Base-by-base conservation (phyloP, 2,797 vertebrate genomes). In the Propithecus perrieri region DNA sequence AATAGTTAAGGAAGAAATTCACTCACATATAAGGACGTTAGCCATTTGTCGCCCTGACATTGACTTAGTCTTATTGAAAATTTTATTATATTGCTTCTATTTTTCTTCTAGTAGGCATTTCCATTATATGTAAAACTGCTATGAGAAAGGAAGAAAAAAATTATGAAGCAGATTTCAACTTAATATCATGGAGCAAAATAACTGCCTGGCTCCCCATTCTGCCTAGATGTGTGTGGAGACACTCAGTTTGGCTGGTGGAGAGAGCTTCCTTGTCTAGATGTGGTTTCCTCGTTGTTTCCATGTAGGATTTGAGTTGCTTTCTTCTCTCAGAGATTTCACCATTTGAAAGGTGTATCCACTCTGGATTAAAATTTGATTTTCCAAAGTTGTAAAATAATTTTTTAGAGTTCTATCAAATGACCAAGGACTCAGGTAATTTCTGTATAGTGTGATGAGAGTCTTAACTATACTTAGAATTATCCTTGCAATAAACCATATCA, bases 121-220 rank as follows among this genome's bases (percentile, higher is more conserved):
- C 1, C 30, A 10, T 22, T 91, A 12, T 10, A 13, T 18, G 17
- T 22, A 48, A 63, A 28, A 20, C 7, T 43, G n/a, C 8, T 30
- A 2, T 33, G 5, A 74, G 10, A 93, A 43, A 41, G 10, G 7
- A 69, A 57, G 18, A 30, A 38, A 50, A 84, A 5, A 20, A 57
- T 57, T 0, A 38, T 17, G 41, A 61, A 14, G 18, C 41, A 83
- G 13, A 28, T 65, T 43, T 59, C 50, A 41, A 48, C 8, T 48
- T 4, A n/a, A n/a, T 28, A 2, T 53, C 14, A 2, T 2, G 17
- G 14, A 10, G 2, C 22, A 50, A 20, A n/a, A 3, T 6, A 14
- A 9, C 5, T 20, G 14, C 9, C 17, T 24, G 38, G 3, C 22
- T 63, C 63, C 7, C 13, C 6, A 1, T 24, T 41, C 4, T 41